phyloP scores from a whole-genome alignment of 2,113 vertebrate species.

The Syrmaticus mikado region DNA sequence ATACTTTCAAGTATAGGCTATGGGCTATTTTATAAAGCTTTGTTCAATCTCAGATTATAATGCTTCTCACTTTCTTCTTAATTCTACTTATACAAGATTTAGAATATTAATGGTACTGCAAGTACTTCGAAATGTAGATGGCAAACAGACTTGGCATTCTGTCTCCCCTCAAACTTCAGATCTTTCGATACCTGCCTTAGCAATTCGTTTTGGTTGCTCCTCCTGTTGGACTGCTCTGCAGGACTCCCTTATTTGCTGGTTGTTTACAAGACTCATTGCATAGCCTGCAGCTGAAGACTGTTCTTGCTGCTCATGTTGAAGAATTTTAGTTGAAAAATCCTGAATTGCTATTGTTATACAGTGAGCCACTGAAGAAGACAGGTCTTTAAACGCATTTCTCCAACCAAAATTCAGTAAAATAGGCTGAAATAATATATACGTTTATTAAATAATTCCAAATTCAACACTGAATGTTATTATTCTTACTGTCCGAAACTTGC shows the following conservation, averaged over 20 bases:
- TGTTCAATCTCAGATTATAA: constrained; percentile 31
- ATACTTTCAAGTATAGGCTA: constrained; percentile 34
- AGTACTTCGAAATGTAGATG: constrained; percentile 54
- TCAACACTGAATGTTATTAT: background rate
- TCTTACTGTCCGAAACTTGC: constrained; percentile 35
- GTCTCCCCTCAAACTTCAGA: constrained; percentile 46
- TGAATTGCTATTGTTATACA: constrained; percentile 86
- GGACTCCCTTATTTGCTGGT: constrained; percentile 71
- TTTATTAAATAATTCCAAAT: constrained; percentile 24
- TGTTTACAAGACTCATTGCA: constrained; percentile 71
- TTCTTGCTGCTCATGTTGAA: constrained; percentile 85
- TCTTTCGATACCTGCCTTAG: constrained; percentile 84
- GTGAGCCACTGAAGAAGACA: constrained; percentile 85
- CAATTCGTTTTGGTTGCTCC: constrained; percentile 87
- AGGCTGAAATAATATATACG: constrained; percentile 78
- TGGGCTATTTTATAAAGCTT: constrained; percentile 3
- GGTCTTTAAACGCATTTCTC: constrained; percentile 87
- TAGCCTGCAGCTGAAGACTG: constrained; percentile 66
- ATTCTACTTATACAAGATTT: constrained; percentile 52
- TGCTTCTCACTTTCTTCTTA: constrained; percentile 48
- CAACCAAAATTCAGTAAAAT: constrained; percentile 86
- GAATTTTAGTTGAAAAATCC: constrained; percentile 84
- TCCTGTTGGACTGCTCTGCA: constrained; percentile 73
- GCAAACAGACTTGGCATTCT: constrained; percentile 46
- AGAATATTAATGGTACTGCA: constrained; percentile 64